Conservation (phyloP, 2,113 vertebrate species). For the Porphyrio hochstetteri region DNA sequence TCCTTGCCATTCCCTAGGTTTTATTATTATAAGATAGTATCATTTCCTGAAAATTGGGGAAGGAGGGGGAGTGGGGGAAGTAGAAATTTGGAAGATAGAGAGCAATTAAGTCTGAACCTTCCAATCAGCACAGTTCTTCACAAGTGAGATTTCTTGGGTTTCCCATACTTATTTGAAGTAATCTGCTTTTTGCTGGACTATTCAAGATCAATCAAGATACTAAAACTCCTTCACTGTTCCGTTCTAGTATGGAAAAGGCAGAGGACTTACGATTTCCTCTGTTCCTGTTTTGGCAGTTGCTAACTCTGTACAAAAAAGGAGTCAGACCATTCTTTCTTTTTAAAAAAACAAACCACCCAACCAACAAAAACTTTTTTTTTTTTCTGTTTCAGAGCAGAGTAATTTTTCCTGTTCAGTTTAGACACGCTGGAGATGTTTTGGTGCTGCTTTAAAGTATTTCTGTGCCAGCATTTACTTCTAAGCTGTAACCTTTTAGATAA, state of each 20-base stretch:
- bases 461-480: background rate
- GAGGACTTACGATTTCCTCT: background rate
- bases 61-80: fast-evolving
- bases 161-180: background rate
- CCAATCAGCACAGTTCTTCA: too few relatives aligned
- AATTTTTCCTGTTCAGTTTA: background rate
- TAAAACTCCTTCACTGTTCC: background rate
- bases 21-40: background rate
- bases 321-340: background rate
- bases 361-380: background rate
- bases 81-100: background rate
- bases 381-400: background rate
- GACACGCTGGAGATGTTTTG: background rate
- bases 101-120: background rate
- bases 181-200: background rate
- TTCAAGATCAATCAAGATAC: background rate
- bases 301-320: background rate
- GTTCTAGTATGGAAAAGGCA: background rate
- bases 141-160: too few relatives aligned
- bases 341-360: background rate
- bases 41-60: background rate
- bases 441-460: background rate
- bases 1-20: background rate
- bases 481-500: background rate
- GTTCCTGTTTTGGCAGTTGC: background rate